Evolutionary conservation across 2,888 invertebrate genomes (phyloP).

Genomic region (Therioaphis trifolii): DNA sequence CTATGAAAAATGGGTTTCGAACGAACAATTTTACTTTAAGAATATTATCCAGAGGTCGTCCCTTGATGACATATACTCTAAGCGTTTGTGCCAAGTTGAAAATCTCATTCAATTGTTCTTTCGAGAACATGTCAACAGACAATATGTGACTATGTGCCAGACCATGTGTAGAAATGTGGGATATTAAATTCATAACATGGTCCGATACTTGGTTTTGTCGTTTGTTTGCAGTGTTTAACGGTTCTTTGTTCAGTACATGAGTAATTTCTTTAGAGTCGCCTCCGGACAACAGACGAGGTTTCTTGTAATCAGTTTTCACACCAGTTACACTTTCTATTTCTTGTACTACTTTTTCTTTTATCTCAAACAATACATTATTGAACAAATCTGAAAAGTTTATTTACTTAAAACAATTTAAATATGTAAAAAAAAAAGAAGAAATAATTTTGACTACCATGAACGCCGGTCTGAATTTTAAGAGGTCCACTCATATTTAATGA

Average conservation of each 20-base stretch:
- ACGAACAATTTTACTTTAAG: conserved; percentile 72
- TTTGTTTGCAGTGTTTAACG: conserved; percentile 4
- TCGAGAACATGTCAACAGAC: conserved; percentile 85
- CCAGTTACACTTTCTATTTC: conserved; percentile 66
- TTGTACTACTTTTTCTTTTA: conserved; percentile 67
- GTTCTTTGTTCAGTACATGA: conserved; percentile 17
- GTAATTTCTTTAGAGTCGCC: conserved; percentile 14
- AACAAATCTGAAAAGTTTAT: conserved; percentile 58
- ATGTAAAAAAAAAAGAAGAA: neutral
- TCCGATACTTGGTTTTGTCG: conserved; percentile 16
- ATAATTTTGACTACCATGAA: conserved; percentile 57
- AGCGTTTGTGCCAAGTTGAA: conserved; percentile 90
- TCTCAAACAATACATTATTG: conserved; percentile 64
- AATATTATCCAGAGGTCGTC: conserved; percentile 85
- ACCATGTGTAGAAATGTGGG: conserved; percentile 65
- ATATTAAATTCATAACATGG: conserved; percentile 68
- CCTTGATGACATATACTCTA: conserved; percentile 82
- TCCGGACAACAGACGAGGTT: conserved; percentile 19
- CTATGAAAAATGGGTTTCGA: neutral
- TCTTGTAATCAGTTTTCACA: conserved; percentile 47
- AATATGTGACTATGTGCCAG: conserved; percentile 76
- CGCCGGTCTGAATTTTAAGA: conserved; percentile 46
- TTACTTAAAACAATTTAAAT: no score
- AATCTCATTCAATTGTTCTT: conserved; percentile 90
- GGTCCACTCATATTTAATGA: conserved; percentile 25